Evolutionary conservation across 30 jellyfish, hydroid and myxozoan genomes (phyloP).

Genomic region (Aurelia sp.): DNA sequence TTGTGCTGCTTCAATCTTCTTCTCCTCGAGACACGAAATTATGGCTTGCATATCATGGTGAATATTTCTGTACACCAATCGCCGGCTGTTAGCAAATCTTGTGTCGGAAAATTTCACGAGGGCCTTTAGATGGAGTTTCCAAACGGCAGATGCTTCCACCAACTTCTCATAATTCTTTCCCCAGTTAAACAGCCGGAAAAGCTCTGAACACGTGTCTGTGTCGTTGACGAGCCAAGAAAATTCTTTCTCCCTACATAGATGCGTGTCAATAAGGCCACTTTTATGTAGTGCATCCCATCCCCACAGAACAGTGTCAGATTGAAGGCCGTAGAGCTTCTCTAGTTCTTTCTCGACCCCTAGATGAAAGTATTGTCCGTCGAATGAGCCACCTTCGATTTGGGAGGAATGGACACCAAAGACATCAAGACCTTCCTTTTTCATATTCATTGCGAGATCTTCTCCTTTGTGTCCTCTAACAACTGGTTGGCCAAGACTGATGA

Average conservation of each 20-base stretch:
- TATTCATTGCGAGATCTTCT: constrained; percentile 8
- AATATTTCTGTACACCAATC: constrained; percentile 28
- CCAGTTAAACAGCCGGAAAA: constrained; percentile 35
- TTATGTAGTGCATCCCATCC: constrained; percentile 35
- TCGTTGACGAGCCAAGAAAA: constrained; percentile 8
- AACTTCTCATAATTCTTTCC: constrained; percentile 25
- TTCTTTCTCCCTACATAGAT: constrained; percentile 18
- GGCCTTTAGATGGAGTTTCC: constrained; percentile 24
- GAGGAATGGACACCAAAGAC: constrained; percentile 15
- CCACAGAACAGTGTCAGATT: constrained; percentile 7
- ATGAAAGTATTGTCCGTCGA: constrained; percentile 24
- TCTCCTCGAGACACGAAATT: constrained; percentile 27
- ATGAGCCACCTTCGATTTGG: constrained; percentile 27
- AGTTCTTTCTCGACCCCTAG: constrained; percentile 1
- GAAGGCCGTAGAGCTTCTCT: constrained; percentile 12
- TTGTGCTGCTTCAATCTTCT: constrained; percentile 17
- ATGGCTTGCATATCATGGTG: constrained; percentile 37
- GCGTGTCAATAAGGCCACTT: constrained; percentile 36
- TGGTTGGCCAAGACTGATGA: constrained; percentile 25
- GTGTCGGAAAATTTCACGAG: constrained; percentile 31
- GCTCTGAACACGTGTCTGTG: constrained; percentile 36
- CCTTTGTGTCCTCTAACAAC: constrained; percentile 18
- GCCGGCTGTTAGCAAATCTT: constrained; percentile 7
- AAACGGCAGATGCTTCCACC: constrained; percentile 15
- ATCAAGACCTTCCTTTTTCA: constrained; percentile 25